Evolutionary conservation across 1,140 invertebrate genomes (phyloP).

Genomic region (Battus philenor): DNA sequence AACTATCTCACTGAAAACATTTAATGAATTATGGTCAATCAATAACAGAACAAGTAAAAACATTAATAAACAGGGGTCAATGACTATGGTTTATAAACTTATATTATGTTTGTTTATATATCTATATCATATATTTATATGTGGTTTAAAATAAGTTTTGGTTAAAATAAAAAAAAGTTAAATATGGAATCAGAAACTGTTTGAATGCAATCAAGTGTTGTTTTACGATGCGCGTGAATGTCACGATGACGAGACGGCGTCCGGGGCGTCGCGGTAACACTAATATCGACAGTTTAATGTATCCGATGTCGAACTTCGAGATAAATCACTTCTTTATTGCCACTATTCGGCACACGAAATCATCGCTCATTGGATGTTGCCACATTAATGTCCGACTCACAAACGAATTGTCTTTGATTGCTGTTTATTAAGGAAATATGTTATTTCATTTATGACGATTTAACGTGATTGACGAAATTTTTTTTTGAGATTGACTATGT

Average conservation of each 20-base stretch:
- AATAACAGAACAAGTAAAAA: too few species aligned
- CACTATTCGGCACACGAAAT: slow-evolving; percentile 1
- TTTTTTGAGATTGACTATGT: too few species aligned
- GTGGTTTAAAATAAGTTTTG: too few species aligned
- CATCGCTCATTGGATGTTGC: slow-evolving; percentile 3
- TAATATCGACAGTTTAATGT: slow-evolving; percentile 13
- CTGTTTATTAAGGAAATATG: slow-evolving; percentile 12
- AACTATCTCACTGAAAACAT: too few species aligned
- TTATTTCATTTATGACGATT: slow-evolving; percentile 3
- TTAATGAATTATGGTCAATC: too few species aligned
- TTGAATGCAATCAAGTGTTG: slow-evolving; percentile 1
- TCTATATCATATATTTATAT: too few species aligned
- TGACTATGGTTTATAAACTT: too few species aligned
- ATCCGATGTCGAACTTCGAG: background rate
- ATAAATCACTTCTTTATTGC: slow-evolving; percentile 11
- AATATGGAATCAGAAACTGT: too few species aligned
- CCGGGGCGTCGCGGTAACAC: background rate
- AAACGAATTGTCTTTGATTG: slow-evolving; percentile 11
- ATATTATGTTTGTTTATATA: too few species aligned
- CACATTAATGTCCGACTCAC: slow-evolving; percentile 1
- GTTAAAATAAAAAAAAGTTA: too few species aligned
- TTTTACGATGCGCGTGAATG: slow-evolving; percentile 7
- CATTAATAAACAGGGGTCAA: too few species aligned
- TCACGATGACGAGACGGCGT: slow-evolving; percentile 4
- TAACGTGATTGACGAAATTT: too few species aligned